Percentiles rank a stretch among this genome's conserved stretches.
Conservation (phyloP, 2,797 vertebrate species). For the Staurois parvus region DNA sequence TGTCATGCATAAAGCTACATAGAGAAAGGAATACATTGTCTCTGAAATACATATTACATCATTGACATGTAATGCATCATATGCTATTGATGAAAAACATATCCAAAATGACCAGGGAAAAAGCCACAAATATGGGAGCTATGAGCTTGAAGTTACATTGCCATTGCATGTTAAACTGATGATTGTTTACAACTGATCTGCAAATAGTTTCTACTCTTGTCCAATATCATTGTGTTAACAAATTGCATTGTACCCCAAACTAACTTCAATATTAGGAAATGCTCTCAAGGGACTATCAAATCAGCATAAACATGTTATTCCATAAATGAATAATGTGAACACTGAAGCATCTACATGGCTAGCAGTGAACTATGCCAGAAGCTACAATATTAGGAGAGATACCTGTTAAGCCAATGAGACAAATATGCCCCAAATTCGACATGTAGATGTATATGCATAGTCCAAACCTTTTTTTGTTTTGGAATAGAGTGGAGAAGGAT, state of each 20-base stretch:
- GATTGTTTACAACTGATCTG: neutral
- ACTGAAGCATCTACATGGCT: too few relatives aligned
- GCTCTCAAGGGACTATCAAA: neutral
- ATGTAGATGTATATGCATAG: too few relatives aligned
- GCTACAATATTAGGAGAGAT: too few relatives aligned
- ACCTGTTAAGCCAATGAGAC: too few relatives aligned
- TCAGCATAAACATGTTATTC: neutral
- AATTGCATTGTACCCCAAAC: neutral
- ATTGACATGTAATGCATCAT: conserved; percentile 13
- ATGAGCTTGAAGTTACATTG: neutral
- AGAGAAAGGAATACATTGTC: conserved; percentile 12
- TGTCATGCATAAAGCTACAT: conserved; percentile 18
- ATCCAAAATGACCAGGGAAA: neutral
- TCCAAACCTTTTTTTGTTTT: too few relatives aligned
- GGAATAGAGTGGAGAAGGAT: too few relatives aligned
- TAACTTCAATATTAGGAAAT: neutral
- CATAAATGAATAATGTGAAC: neutral
- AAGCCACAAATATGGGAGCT: neutral
- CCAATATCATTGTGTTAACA: neutral
- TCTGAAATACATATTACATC: conserved; percentile 35
- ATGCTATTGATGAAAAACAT: conserved; percentile 3
- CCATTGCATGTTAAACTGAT: neutral
- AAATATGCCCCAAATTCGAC: too few relatives aligned
- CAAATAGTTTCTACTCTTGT: neutral
- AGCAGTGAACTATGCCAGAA: too few relatives aligned